These are phyloP conservation scores for Delichon dasypus DNA, from an alignment of 2,797 vertebrate species.

Conservation along the genomic window DNA sequence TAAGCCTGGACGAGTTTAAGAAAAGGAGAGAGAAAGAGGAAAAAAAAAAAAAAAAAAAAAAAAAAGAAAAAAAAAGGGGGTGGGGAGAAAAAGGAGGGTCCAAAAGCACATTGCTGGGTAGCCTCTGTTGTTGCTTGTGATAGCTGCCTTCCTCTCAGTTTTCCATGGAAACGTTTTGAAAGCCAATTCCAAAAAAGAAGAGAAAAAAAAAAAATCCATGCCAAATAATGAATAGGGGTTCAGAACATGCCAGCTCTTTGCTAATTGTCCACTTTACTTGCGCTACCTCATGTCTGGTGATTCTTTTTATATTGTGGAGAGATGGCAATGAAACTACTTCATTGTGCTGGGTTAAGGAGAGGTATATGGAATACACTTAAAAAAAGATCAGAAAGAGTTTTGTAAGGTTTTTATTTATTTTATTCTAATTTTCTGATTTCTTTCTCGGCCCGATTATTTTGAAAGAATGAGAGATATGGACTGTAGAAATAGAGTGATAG, in stretches of 20 bases:
- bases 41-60: not conserved
- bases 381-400: not conserved
- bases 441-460: not conserved
- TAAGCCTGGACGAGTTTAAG: slow-evolving; percentile 31
- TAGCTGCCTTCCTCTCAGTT: slow-evolving; percentile 44
- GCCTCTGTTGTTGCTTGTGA: slow-evolving; percentile 21
- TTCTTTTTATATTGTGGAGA: slow-evolving; percentile 31
- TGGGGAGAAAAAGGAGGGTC: not conserved
- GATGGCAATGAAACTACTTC: slow-evolving; percentile 2
- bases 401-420: slow-evolving; percentile 20
- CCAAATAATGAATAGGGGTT: slow-evolving; percentile 19
- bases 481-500: not conserved
- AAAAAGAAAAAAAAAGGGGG: not conserved
- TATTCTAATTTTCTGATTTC: not conserved
- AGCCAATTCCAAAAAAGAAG: not conserved
- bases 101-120: slow-evolving; percentile 27
- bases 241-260: slow-evolving; percentile 28
- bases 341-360: not conserved
- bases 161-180: slow-evolving; percentile 61
- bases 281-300: not conserved
- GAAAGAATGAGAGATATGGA: not conserved
- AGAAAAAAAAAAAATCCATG: not conserved
- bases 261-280: slow-evolving; percentile 37
- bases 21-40: not conserved
- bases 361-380: not conserved